These are phyloP conservation scores for Macaca mulatta DNA, from an alignment of 2,113 vertebrate genomes.

Conservation along the genomic window DNA sequence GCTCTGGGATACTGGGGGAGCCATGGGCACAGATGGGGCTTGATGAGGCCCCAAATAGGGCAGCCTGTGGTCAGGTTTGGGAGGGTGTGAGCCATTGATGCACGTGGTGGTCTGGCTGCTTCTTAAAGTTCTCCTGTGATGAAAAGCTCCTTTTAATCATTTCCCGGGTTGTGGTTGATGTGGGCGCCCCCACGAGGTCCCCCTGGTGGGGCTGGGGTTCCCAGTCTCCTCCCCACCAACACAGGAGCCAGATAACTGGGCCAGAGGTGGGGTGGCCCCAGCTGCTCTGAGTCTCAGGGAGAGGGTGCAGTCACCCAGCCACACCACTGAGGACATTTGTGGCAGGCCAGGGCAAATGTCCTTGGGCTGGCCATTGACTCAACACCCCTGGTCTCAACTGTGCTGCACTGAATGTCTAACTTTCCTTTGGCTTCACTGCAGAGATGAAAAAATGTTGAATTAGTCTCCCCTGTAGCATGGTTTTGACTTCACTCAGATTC, in stretches of 20 bases:
- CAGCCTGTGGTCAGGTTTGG: neutral
- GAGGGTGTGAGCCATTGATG: neutral
- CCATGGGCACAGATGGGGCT: neutral
- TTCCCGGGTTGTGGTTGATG: conserved; percentile 37
- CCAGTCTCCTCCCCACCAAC: neutral
- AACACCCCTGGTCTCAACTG: fast-evolving
- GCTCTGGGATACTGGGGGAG: neutral
- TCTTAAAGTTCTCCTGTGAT: conserved; percentile 30
- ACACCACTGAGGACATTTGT: neutral
- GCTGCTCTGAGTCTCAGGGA: neutral
- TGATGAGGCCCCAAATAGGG: neutral
- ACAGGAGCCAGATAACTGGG: neutral
- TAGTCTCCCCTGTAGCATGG: conserved; percentile 44
- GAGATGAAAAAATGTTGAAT: conserved; percentile 63
- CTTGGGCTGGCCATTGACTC: neutral
- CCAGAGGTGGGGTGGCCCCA: neutral
- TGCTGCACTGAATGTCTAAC: neutral
- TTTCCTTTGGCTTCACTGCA: conserved; percentile 24
- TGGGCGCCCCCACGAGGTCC: conserved; percentile 5
- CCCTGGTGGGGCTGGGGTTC: neutral
- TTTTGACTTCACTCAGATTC: conserved; percentile 53
- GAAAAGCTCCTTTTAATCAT: conserved; percentile 53
- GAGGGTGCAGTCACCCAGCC: neutral
- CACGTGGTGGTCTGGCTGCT: conserved; percentile 28
- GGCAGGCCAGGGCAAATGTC: neutral